Conservation (phyloP, 1,140 invertebrate species). For the Neodiprion fabricii region DNA sequence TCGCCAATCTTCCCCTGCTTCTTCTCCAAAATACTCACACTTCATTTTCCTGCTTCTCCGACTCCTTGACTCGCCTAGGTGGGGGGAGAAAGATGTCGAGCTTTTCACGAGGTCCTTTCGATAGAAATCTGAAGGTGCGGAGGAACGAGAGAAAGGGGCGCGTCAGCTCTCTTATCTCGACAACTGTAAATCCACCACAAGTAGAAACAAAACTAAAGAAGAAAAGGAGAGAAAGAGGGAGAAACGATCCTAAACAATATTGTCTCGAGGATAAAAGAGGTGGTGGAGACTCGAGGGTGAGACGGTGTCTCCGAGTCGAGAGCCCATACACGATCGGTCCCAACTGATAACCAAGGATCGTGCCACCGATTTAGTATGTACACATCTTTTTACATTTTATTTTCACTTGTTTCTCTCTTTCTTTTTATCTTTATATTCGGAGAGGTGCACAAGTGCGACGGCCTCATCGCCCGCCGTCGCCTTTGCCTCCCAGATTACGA, state of each 20-base stretch:
- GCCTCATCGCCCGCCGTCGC: no score
- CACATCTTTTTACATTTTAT: not conserved
- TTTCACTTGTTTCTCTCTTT: no score
- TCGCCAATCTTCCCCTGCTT: no score
- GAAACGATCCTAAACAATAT: slow-evolving; percentile 5
- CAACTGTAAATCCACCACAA: not conserved
- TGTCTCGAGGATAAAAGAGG: not conserved
- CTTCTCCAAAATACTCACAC: no score
- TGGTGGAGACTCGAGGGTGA: not conserved
- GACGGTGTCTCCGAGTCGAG: not conserved
- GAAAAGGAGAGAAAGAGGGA: not conserved
- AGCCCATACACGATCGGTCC: not conserved
- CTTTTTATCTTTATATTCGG: no score
- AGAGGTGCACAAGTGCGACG: no score
- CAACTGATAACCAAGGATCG: not conserved
- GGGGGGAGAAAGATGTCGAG: no score
- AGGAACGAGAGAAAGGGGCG: not conserved
- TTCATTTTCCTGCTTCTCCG: no score
- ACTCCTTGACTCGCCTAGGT: no score
- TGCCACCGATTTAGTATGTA: slow-evolving; percentile 3
- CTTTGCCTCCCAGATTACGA: no score
- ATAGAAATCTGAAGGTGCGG: not conserved
- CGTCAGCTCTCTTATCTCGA: not conserved
- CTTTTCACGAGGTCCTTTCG: no score
- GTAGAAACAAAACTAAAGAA: no score